Evolutionary conservation across 2,888 invertebrate species (phyloP).

Genomic region (Metalampra italica): DNA sequence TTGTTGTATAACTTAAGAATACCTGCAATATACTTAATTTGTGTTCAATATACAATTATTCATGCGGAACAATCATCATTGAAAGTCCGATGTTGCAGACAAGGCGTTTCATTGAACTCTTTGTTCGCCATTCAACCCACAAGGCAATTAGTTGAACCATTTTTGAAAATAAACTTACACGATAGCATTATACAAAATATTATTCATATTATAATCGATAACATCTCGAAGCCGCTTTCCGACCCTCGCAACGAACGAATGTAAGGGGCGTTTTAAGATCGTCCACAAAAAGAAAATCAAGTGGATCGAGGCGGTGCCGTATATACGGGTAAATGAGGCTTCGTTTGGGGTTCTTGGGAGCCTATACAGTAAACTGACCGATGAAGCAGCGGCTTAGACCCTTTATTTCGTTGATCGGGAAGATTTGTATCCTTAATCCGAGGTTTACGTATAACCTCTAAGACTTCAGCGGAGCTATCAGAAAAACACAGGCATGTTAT

Average conservation of each 20-base stretch:
- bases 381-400: conserved; percentile 7
- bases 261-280: conserved; percentile 48
- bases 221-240: conserved; percentile 45
- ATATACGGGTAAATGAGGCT: conserved; percentile 13
- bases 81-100: conserved; percentile 32
- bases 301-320: conserved; percentile 26
- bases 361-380: conserved; percentile 1
- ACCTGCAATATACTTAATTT: conserved; percentile 38
- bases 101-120: conserved; percentile 39
- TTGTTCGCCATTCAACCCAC: conserved; percentile 48
- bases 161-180: conserved; percentile 42
- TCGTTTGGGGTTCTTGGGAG: conserved; percentile 3
- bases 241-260: conserved; percentile 42
- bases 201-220: conserved; percentile 51
- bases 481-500: background rate
- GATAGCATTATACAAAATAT: conserved; percentile 51
- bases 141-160: conserved; percentile 50
- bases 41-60: conserved; percentile 39
- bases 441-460: conserved; percentile 1
- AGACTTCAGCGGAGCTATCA: conserved; percentile 1
- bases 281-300: conserved; percentile 46
- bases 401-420: conserved; percentile 12
- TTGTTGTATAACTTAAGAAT: conserved; percentile 29
- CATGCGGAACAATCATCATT: conserved; percentile 50
- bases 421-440: conserved; percentile 12